Evolutionary conservation across 53 echinoderm and acorn worm genomes (phyloP), one percentile per base, ranked within the genome.

Genomic region (Arbacia lixula): DNA sequence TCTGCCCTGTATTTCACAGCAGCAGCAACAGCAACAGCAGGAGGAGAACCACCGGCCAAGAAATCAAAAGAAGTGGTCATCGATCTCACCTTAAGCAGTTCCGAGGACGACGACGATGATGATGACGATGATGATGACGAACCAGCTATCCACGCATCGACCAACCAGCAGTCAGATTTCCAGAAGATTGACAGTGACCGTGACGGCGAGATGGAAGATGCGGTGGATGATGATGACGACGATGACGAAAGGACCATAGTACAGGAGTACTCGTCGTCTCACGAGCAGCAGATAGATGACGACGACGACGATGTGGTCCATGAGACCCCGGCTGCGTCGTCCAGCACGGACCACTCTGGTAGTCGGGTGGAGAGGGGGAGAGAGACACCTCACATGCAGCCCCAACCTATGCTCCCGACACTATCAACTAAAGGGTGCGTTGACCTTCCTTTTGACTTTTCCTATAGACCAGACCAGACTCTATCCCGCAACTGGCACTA

Each of bases 81-180:
- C 66, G 94, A 93, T 60, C 65, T 93, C 40, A 93, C 94, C 21
- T 31, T 91, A 26, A 85, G 85, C 43, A 91, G 91, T 58, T 88
- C 88, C 25, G 88, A 88, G 0, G 92, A 92, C 2, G 89, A 89
- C 2, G 79, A 79, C 39, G 79, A 79, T 27, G 79, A 78, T 24
- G 78, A 78, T 5, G 87, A 87, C 6, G 82, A 87, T 3, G 67
- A 68, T 29, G 72, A 58, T 8, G 56, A 84, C 34, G 68, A 67
- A 2, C 28, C 56, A 19, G 58, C 71, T 17, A 22, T 49, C 27
- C 49, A 26, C 74, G 36, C 36, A 25, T 36, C 71, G 36, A 27
- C 33, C 1, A 33, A 25, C 20, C 36, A 72, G 42, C 51, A 75
- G 63, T 52, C 17, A 36, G 73, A 86, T 34, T 63, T 76, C 24